Conservation (phyloP, 1,140 invertebrate species). For the Arctopsyche grandis region DNA sequence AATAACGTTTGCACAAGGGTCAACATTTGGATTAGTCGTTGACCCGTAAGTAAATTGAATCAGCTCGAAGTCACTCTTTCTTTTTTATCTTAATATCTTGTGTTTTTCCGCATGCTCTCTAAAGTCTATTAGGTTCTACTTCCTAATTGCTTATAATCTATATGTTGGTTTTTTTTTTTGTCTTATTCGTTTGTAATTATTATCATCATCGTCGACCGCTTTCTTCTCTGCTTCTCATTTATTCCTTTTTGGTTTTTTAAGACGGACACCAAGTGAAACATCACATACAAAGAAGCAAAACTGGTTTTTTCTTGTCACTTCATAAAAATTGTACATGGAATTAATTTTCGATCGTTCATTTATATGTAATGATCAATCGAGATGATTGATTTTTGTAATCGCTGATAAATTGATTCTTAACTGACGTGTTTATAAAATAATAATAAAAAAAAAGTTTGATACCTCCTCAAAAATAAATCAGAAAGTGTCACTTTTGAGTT, state of each 20-base stretch:
- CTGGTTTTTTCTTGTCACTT: background rate
- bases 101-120: background rate
- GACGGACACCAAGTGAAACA: background rate
- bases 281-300: background rate
- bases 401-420: background rate
- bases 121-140: background rate
- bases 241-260: background rate
- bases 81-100: background rate
- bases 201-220: conserved; percentile 3
- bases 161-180: background rate
- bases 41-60: conserved; percentile 19
- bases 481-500: too few species aligned
- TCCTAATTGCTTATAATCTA: background rate
- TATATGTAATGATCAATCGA: background rate
- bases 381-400: background rate
- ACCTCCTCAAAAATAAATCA: too few species aligned
- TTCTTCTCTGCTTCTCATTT: conserved; percentile 8
- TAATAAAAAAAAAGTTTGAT: too few species aligned
- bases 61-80: background rate
- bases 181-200: background rate
- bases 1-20: background rate
- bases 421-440: too few species aligned
- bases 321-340: background rate
- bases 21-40: conserved; percentile 11
- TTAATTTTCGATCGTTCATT: conserved; percentile 6